These are phyloP conservation scores for Gymnocheta viridis DNA, from an alignment of 2,888 invertebrate genomes.

Conservation along the genomic window DNA sequence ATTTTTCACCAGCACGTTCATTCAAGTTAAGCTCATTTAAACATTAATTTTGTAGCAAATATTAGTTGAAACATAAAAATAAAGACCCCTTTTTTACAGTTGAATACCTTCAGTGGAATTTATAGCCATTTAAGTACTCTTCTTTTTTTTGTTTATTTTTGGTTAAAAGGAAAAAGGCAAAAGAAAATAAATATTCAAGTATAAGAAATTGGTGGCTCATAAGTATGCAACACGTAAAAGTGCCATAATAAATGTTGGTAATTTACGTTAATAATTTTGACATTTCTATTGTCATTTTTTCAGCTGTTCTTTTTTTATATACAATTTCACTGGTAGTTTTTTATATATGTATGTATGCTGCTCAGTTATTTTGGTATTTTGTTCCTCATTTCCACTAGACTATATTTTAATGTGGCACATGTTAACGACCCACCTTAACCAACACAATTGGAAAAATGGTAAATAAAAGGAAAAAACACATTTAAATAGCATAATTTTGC, in stretches of 20 bases:
- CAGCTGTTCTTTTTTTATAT: conserved; percentile 34
- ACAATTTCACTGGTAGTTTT: neutral
- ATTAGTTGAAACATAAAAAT: conserved; percentile 43
- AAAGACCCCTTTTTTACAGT: conserved; percentile 28
- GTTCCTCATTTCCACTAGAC: conserved; percentile 42
- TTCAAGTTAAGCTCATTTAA: conserved; percentile 53
- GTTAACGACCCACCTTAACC: conserved; percentile 60
- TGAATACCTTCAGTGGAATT: conserved; percentile 48
- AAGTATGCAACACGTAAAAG: conserved; percentile 67
- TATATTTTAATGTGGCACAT: conserved; percentile 65
- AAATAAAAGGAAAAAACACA: conserved; percentile 24
- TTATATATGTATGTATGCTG: no score
- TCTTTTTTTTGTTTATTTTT: neutral
- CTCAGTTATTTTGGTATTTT: conserved; percentile 13
- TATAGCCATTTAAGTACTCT: conserved; percentile 27
- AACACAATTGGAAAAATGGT: neutral
- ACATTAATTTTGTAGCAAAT: conserved; percentile 61
- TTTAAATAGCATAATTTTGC: conserved; percentile 66
- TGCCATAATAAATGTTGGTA: conserved; percentile 77
- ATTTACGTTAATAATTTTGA: conserved; percentile 77
- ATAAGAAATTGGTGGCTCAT: conserved; percentile 32
- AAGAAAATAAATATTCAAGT: conserved; percentile 12
- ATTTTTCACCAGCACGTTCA: conserved; percentile 16
- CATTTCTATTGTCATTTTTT: conserved; percentile 76
- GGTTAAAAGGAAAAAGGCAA: neutral